Evolutionary conservation across 2,113 vertebrate species (phyloP).

Genomic region (Prochilodus magdalenae): DNA sequence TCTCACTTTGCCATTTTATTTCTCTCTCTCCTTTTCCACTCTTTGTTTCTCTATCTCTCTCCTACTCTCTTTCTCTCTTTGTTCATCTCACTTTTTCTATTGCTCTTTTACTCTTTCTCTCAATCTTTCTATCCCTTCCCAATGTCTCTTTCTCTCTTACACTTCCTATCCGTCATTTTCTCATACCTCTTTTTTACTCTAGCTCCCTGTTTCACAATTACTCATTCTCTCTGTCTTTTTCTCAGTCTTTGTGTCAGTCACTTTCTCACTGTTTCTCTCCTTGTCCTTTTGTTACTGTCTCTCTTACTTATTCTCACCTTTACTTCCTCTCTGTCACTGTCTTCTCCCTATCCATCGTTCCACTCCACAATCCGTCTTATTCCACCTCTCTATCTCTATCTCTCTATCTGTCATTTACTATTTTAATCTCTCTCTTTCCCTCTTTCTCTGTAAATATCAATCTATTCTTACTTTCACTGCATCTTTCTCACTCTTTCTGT

Average conservation of each 20-base stretch:
- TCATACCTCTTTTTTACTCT: no score
- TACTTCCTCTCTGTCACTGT: background rate
- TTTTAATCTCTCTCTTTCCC: background rate
- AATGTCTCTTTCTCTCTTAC: background rate
- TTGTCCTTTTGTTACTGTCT: background rate
- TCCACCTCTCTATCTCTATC: conserved; percentile 7
- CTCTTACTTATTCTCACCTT: background rate
- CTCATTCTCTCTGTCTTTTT: background rate
- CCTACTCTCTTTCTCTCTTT: no score
- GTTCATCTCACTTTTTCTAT: no score
- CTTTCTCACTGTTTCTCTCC: background rate
- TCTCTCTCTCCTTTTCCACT: no score
- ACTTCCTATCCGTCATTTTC: background rate
- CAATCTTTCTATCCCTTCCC: no score
- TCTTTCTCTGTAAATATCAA: background rate
- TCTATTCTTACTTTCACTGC: background rate
- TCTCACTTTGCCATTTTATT: no score
- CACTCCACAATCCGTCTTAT: no score
- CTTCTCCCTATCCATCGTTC: background rate
- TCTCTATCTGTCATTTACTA: background rate
- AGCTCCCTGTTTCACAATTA: background rate
- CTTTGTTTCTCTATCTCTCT: background rate
- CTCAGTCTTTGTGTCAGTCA: background rate
- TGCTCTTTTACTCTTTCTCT: no score
- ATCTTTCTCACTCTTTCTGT: conserved; percentile 1